These are phyloP conservation scores for Clarias pachynema DNA, from an alignment of 2,797 vertebrate genomes.

Conservation along the genomic window DNA sequence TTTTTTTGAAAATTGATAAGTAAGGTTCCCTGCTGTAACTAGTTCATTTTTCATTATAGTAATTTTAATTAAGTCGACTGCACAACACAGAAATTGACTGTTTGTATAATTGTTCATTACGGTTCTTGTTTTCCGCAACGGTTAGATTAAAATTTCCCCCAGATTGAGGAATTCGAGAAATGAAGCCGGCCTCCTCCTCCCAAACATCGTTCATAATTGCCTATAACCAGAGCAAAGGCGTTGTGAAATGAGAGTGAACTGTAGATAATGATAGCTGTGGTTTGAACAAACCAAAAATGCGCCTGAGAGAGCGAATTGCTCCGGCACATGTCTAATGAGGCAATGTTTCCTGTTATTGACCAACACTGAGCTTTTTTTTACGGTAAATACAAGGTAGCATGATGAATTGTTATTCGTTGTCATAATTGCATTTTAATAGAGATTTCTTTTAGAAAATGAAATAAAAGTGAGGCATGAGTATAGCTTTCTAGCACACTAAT, in stretches of 20 bases:
- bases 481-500: conserved; percentile 18
- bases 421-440: conserved; percentile 45
- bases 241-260: conserved; percentile 75
- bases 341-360: conserved; percentile 57
- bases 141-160: conserved; percentile 80
- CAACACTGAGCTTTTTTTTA: conserved; percentile 46
- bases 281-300: conserved; percentile 67
- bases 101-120: conserved; percentile 86
- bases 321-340: conserved; percentile 55
- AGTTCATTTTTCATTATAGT: conserved; percentile 81
- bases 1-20: conserved; percentile 75
- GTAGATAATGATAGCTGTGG: conserved; percentile 70
- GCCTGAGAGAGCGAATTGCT: conserved; percentile 59
- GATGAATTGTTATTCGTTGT: conserved; percentile 39
- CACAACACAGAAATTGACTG: conserved; percentile 81
- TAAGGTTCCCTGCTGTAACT: conserved; percentile 74
- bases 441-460: conserved; percentile 44
- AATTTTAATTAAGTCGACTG: conserved; percentile 83
- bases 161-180: conserved; percentile 79
- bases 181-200: conserved; percentile 81
- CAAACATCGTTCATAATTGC: conserved; percentile 75
- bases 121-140: conserved; percentile 80
- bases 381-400: conserved; percentile 45
- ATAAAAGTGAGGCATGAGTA: conserved; percentile 37
- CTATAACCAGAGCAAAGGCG: conserved; percentile 74